phyloP scores from a whole-genome alignment of 23 tunicate species.

The Trididemnum miniatum region DNA sequence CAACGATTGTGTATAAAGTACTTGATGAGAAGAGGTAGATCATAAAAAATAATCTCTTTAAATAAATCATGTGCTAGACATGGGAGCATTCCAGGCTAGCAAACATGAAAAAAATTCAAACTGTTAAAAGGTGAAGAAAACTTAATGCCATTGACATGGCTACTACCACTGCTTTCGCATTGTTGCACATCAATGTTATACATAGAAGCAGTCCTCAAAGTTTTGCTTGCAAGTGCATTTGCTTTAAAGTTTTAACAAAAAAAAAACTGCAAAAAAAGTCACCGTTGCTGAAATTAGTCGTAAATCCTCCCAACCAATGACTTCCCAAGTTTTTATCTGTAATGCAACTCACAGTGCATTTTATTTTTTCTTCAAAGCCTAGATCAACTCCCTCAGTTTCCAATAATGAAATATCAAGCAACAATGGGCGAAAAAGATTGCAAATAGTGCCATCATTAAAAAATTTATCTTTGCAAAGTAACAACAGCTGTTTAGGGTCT shows the following conservation, averaged over 20 bases:
- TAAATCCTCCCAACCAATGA: slow-evolving; percentile 44
- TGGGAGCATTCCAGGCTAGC: slow-evolving; percentile 30
- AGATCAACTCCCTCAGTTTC: slow-evolving; percentile 38
- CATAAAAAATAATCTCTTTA: slow-evolving; percentile 33
- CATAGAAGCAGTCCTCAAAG: neutral
- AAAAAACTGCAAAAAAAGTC: slow-evolving; percentile 35
- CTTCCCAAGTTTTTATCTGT: slow-evolving; percentile 49
- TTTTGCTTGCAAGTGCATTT: neutral
- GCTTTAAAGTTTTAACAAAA: neutral
- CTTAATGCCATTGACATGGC: slow-evolving; percentile 7
- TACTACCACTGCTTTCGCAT: neutral
- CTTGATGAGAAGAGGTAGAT: neutral
- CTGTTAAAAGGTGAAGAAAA: slow-evolving; percentile 21
- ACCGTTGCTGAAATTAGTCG: slow-evolving; percentile 39
- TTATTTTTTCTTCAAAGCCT: slow-evolving; percentile 11
- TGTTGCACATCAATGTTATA: neutral
- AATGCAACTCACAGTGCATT: slow-evolving; percentile 15
- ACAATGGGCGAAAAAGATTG: slow-evolving; percentile 27
- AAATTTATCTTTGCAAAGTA: slow-evolving; percentile 31
- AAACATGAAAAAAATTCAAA: slow-evolving; percentile 19
- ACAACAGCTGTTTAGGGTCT: slow-evolving; percentile 33
- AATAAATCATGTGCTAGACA: slow-evolving; percentile 37
- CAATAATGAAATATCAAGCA: slow-evolving; percentile 20
- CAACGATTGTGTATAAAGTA: neutral
- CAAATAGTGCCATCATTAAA: neutral